Percentiles rank a stretch among this genome's conserved stretches.
Evolutionary conservation across 2,888 invertebrate species (phyloP).

Genomic region (Lomographa bimaculata): DNA sequence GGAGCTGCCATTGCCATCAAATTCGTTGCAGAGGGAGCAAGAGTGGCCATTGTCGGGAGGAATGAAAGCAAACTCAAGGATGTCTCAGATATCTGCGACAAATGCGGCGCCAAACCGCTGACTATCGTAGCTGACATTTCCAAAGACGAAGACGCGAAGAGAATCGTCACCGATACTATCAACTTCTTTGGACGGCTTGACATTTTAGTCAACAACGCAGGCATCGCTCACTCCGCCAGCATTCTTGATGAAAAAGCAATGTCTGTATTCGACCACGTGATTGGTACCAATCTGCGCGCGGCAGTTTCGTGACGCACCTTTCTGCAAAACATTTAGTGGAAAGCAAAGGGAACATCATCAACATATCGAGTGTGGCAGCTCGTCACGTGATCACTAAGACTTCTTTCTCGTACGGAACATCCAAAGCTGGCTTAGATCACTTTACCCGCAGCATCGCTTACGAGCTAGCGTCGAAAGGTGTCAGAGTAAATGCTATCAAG

Average conservation of each 20-base stretch:
- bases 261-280: conserved; percentile 38
- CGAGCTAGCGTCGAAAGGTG: conserved; percentile 87
- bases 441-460: conserved; percentile 92
- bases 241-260: conserved; percentile 39
- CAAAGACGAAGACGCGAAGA: conserved; percentile 34
- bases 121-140: conserved; percentile 40
- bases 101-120: conserved; percentile 35
- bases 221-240: conserved; percentile 26
- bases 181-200: conserved; percentile 42
- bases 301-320: conserved; percentile 40
- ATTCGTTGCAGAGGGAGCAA: conserved; percentile 34
- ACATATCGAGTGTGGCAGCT: conserved; percentile 36
- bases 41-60: conserved; percentile 40
- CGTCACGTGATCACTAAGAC: conserved; percentile 6
- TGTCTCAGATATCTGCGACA: conserved; percentile 34
- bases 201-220: conserved; percentile 48
- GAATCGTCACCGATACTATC: conserved; percentile 35
- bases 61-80: conserved; percentile 38
- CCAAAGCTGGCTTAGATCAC: conserved; percentile 88
- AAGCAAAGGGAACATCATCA: conserved; percentile 38
- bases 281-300: conserved; percentile 43
- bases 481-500: conserved; percentile 92
- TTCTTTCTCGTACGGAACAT: conserved; percentile 31
- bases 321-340: conserved; percentile 32
- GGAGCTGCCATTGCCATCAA: conserved; percentile 33